Conservation (phyloP, 1,140 invertebrate genomes). For the Heliconius hewitsoni region DNA sequence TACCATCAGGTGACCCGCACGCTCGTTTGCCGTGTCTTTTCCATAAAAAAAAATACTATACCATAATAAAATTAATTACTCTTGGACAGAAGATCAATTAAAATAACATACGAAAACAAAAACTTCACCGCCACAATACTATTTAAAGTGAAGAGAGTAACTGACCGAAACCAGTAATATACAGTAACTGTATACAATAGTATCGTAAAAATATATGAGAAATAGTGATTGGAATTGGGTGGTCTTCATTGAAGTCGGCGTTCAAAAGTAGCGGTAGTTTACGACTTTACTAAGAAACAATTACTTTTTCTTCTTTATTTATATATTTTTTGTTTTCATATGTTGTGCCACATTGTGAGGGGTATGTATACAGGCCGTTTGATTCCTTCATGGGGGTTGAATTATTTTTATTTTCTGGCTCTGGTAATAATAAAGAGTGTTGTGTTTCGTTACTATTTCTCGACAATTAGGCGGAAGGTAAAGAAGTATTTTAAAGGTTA, state of each 20-base stretch:
- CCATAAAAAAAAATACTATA: too few relatives aligned
- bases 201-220: slow-evolving; percentile 14
- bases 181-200: slow-evolving; percentile 14
- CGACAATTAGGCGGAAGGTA: too few relatives aligned
- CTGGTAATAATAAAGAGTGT: too few relatives aligned
- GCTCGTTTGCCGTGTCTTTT: too few relatives aligned
- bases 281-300: background rate
- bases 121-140: background rate
- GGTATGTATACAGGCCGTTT: background rate
- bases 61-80: background rate
- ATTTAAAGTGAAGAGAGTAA: background rate
- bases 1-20: too few relatives aligned
- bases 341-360: background rate
- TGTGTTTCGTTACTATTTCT: too few relatives aligned
- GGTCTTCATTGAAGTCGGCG: background rate
- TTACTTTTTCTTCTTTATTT: background rate
- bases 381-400: too few relatives aligned
- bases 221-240: background rate
- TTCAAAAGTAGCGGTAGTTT: background rate
- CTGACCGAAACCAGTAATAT: slow-evolving; percentile 1
- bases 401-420: too few relatives aligned
- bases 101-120: background rate
- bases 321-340: background rate
- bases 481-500: too few relatives aligned
- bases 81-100: background rate